Base-by-base conservation (phyloP, 1,140 invertebrate species). In the Atopsyche davidsoni region DNA sequence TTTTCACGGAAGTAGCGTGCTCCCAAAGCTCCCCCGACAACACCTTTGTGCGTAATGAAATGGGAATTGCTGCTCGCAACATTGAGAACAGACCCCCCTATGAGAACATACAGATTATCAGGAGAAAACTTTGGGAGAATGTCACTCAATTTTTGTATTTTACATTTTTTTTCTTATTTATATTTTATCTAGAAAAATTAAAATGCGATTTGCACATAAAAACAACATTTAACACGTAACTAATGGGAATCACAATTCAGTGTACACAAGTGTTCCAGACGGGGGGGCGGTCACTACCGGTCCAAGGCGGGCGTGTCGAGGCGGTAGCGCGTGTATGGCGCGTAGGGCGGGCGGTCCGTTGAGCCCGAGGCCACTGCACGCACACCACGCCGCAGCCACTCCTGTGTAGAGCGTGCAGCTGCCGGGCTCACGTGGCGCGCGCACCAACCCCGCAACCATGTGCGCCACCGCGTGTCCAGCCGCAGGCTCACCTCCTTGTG, bases 401-500 rank as follows among this genome's bases (percentile, higher is more conserved):
- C 62, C 11, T 60, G 53, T 53, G 11, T 60, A 46, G 9, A 62
- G 46, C 22, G 59, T 44, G 16, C 57, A 59, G 16, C 55, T 55
- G n/a, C 63, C 49, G 1, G 53, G 48, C 39, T 53, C 43, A 49
- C 57, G 46, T 51, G 19, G 10, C 62, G 60, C 38, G 60, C 43
- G 59, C 60, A 65, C 47, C 66, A 63, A 51, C 62, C 60, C 14
- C 60, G 47, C 60, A 69, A 32, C 55, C 55, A 58, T 1, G 38
- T 64, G 18, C 63, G 60, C 55, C 66, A 68, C 62, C 66, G 65
- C 1, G 60, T 62, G 3, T 62, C 64, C 40, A 64, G 53, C 0
- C 62, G 59, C 0, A 55, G 52, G 14, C 64, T 63, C 2, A 61
- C 52, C 3, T 50, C 49, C 42, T 62, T 62, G 56, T 58, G 57